A percentile compares a stretch with the other conserved stretches of the same genome.
Conservation (phyloP, 1,140 invertebrate genomes). For the Listronotus oregonensis region DNA sequence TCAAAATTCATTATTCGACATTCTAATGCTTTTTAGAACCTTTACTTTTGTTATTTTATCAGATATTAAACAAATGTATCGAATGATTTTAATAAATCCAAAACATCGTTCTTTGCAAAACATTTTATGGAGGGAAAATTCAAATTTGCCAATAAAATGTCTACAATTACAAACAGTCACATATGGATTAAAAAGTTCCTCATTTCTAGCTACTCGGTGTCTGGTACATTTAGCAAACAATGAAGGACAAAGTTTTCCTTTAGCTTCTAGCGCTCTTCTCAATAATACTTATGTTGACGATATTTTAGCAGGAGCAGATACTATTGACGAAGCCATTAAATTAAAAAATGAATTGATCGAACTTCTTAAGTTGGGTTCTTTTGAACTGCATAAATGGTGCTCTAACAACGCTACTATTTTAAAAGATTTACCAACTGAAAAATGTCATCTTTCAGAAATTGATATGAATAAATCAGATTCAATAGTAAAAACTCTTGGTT, state of each 20-base stretch:
- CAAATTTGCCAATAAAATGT: conserved; percentile 42
- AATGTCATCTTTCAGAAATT: conserved; percentile 39
- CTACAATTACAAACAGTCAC: conserved; percentile 50
- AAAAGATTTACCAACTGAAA: conserved; percentile 32
- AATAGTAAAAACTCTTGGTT: too few relatives aligned
- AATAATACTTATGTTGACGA: conserved; percentile 60
- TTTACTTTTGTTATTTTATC: too few relatives aligned
- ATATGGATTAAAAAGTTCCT: conserved; percentile 44
- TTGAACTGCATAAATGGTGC: conserved; percentile 26
- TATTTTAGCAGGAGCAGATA: conserved; percentile 50
- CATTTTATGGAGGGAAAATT: too few relatives aligned
- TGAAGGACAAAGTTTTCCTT: conserved; percentile 41
- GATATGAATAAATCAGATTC: too few relatives aligned
- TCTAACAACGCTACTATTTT: conserved; percentile 8
- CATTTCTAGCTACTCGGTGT: conserved; percentile 52
- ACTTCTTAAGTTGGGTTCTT: conserved; percentile 21
- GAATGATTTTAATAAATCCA: too few relatives aligned
- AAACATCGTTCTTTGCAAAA: too few relatives aligned
- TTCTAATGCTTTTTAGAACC: too few relatives aligned
- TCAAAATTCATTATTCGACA: too few relatives aligned
- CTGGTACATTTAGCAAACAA: conserved; percentile 47
- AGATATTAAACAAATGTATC: too few relatives aligned
- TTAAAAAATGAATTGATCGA: conserved; percentile 21
- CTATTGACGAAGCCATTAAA: conserved; percentile 5
- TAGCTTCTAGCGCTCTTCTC: conserved; percentile 42